phyloP scores from a whole-genome alignment of 1,140 invertebrate genomes.

The Coptotermes formosanus region DNA sequence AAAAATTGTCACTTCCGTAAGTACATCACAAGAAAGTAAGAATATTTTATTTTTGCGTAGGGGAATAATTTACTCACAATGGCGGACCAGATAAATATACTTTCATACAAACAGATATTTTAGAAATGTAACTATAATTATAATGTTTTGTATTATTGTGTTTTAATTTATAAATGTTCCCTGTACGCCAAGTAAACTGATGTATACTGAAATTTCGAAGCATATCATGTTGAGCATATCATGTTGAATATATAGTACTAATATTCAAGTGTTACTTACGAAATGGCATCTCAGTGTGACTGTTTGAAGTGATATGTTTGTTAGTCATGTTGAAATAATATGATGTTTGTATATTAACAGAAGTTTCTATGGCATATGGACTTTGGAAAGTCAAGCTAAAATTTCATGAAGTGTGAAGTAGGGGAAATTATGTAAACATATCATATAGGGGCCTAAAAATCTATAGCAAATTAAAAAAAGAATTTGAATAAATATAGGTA shows the following conservation, averaged over 20 bases:
- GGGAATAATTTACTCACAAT: neutral
- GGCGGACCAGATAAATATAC: neutral
- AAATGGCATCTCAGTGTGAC: neutral
- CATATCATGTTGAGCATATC: constrained; percentile 3
- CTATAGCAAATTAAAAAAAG: neutral
- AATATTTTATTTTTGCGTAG: too few relatives aligned
- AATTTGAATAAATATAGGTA: neutral
- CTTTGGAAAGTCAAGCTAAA: too few relatives aligned
- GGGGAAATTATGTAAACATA: neutral
- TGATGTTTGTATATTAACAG: neutral
- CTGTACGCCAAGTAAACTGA: neutral
- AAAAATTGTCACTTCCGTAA: too few relatives aligned
- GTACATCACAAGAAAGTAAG: too few relatives aligned
- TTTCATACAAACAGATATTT: neutral
- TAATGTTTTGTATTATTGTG: neutral
- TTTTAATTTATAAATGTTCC: neutral
- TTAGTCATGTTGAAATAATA: too few relatives aligned
- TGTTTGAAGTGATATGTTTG: neutral
- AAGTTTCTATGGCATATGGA: too few relatives aligned
- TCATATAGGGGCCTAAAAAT: neutral
- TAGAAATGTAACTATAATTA: too few relatives aligned
- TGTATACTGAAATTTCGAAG: neutral
- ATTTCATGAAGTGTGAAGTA: neutral
- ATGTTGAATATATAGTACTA: neutral
- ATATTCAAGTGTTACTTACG: neutral